phyloP scores from a whole-genome alignment of 2,888 invertebrate species.

The Dysmachus trigonus region DNA sequence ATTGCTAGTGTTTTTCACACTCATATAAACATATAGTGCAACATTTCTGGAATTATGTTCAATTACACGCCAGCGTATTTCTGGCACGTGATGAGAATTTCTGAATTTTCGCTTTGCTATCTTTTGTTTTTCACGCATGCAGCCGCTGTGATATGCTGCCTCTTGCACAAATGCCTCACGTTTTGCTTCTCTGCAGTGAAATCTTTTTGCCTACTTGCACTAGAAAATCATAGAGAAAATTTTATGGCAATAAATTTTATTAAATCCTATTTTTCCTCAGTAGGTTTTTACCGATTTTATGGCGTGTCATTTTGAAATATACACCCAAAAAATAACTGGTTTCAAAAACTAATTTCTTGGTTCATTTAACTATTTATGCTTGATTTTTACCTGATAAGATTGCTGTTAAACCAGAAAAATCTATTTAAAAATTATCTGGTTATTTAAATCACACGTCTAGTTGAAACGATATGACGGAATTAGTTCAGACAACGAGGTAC shows the following conservation, averaged over 20 bases:
- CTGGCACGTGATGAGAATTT: constrained; percentile 27
- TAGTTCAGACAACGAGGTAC: too few species aligned
- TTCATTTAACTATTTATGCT: too few species aligned
- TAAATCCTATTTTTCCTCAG: not conserved
- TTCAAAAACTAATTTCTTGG: too few species aligned
- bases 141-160: not conserved
- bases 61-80: constrained; percentile 16
- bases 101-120: not conserved
- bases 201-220: not conserved
- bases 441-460: too few species aligned
- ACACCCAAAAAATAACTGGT: not conserved
- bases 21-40: constrained; percentile 5
- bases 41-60: constrained; percentile 29
- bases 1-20: not conserved
- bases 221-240: not conserved
- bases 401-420: too few species aligned
- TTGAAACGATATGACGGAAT: too few species aligned
- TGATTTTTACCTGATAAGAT: too few species aligned
- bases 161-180: not conserved
- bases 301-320: not conserved
- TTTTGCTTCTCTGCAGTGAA: not conserved
- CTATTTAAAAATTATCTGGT: too few species aligned
- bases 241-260: not conserved
- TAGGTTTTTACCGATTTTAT: not conserved
- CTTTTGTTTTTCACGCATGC: not conserved